A percentile compares a stretch with the other conserved stretches of the same genome.
These are phyloP conservation scores for Byasa hedistus DNA, from an alignment of 2,888 invertebrate genomes.

Conservation along the genomic window DNA sequence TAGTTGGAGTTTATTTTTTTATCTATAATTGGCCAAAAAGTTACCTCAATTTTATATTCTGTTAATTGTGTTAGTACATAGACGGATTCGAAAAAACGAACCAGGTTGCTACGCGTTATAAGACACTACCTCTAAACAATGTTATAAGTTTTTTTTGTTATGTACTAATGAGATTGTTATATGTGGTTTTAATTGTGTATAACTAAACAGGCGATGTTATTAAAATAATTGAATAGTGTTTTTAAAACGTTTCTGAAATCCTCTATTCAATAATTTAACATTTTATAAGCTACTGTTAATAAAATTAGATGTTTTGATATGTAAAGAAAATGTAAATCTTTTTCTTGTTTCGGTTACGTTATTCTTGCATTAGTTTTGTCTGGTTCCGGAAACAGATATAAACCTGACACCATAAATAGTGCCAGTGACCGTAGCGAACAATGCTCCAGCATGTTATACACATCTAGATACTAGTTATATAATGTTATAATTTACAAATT, in stretches of 20 bases:
- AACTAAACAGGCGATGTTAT: no score
- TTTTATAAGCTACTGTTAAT: no score
- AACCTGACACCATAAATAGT: conserved; percentile 5
- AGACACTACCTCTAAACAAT: no score
- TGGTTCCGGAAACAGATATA: background rate
- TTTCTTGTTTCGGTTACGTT: background rate
- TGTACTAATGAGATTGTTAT: no score
- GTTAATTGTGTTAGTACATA: background rate
- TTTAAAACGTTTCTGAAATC: no score
- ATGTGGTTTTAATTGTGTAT: no score
- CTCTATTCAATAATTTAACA: no score
- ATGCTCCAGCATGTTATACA: conserved; percentile 9
- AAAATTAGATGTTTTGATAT: background rate
- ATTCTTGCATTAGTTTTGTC: background rate
- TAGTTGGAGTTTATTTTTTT: background rate
- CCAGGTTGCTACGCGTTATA: no score
- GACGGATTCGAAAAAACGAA: no score
- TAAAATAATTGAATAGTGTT: no score
- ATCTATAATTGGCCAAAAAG: background rate
- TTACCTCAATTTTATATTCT: background rate
- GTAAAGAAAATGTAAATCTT: background rate
- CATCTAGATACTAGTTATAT: conserved; percentile 22
- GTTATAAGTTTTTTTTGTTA: no score
- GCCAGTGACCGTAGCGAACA: conserved; percentile 13
- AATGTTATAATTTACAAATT: conserved; percentile 31